A percentile compares a stretch with the other conserved stretches of the same genome.
Evolutionary conservation across 2,113 vertebrate species (phyloP).

Genomic region (Bujurquina vittata): DNA sequence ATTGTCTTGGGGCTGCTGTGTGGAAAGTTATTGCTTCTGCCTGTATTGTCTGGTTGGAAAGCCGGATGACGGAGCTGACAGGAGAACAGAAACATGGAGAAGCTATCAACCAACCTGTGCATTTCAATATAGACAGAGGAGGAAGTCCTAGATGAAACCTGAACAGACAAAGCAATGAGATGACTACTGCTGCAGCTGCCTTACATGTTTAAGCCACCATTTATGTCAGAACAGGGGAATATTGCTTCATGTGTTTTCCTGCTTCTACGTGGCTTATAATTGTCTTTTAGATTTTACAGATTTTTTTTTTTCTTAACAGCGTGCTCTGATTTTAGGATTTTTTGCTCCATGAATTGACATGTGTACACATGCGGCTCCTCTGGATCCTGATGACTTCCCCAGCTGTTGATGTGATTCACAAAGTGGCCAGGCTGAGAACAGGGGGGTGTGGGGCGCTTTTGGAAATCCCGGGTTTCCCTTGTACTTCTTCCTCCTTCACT

Average conservation of each 20-base stretch:
- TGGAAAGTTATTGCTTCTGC: constrained; percentile 39
- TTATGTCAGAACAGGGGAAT: not conserved
- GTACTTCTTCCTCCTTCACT: not conserved
- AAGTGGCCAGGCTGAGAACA: constrained; percentile 19
- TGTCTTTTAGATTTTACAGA: not conserved
- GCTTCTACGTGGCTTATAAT: not conserved
- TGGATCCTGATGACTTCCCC: constrained; percentile 51
- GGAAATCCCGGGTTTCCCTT: constrained; percentile 14
- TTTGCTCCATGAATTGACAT: constrained; percentile 32
- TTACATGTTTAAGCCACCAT: not conserved
- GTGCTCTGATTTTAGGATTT: not conserved
- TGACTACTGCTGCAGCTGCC: constrained; percentile 15
- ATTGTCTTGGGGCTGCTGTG: constrained; percentile 32
- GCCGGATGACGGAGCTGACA: constrained; percentile 8
- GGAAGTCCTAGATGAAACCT: not conserved
- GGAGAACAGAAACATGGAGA: constrained; percentile 52
- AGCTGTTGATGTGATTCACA: constrained; percentile 55
- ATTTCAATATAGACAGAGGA: not conserved
- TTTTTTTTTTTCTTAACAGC: constrained; percentile 11
- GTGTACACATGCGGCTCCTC: constrained; percentile 24
- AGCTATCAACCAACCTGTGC: constrained; percentile 35
- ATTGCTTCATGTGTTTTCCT: not conserved
- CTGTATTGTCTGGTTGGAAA: constrained; percentile 32
- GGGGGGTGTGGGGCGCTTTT: not conserved
- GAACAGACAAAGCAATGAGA: not conserved